Evolutionary conservation across 2,797 vertebrate species (phyloP).

Genomic region (Myripristis murdjan): DNA sequence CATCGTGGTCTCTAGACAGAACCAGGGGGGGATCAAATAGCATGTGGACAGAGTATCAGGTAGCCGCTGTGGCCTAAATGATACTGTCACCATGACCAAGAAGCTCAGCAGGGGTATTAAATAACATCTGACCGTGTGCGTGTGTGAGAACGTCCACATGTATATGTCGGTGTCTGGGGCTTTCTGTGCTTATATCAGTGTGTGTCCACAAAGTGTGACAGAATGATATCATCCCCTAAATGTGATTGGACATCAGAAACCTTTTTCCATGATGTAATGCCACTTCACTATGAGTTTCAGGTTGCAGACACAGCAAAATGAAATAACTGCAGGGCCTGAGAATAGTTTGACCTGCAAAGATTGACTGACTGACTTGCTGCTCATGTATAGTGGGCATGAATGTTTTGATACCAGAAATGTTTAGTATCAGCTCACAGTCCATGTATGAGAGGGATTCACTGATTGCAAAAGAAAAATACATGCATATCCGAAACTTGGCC

Average conservation of each 20-base stretch:
- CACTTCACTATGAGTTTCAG: slow-evolving; percentile 46
- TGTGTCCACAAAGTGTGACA: slow-evolving; percentile 43
- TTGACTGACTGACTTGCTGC: slow-evolving; percentile 47
- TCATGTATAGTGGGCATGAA: slow-evolving; percentile 25
- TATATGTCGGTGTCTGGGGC: slow-evolving; percentile 25
- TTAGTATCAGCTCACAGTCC: slow-evolving; percentile 49
- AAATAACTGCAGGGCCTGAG: slow-evolving; percentile 68
- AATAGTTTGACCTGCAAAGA: slow-evolving; percentile 70
- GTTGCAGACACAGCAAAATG: slow-evolving; percentile 73
- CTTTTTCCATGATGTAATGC: slow-evolving; percentile 82
- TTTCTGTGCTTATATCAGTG: slow-evolving; percentile 44
- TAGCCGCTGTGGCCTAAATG: slow-evolving; percentile 53
- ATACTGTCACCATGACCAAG: slow-evolving; percentile 49
- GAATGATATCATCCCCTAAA: slow-evolving; percentile 80
- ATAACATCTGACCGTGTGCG: slow-evolving; percentile 68
- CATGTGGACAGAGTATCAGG: slow-evolving; percentile 50
- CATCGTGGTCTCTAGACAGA: slow-evolving; percentile 55
- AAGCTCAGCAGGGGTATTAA: slow-evolving; percentile 57
- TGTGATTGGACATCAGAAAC: slow-evolving; percentile 61
- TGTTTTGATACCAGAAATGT: slow-evolving; percentile 35
- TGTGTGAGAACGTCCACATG: slow-evolving; percentile 32
- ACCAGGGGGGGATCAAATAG: slow-evolving; percentile 52
- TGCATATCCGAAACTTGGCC: slow-evolving; percentile 20
- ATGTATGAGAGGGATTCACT: slow-evolving; percentile 8
- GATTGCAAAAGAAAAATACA: slow-evolving; percentile 8